These are phyloP conservation scores for Umimayanthus chanpuru DNA, from an alignment of 92 coral and sea anemone species.

Conservation along the genomic window DNA sequence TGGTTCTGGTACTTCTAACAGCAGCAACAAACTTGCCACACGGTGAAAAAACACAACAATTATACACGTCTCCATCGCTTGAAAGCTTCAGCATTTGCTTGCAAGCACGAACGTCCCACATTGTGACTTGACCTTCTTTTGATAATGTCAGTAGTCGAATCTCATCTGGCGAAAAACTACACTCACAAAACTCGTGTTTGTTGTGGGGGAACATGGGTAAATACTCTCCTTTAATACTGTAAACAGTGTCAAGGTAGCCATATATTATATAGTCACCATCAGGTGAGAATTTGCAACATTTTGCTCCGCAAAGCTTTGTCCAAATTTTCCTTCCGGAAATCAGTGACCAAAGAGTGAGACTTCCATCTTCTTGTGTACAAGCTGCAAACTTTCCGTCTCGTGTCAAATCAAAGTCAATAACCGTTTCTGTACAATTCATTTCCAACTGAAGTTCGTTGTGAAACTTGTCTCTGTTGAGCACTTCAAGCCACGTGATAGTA, in stretches of 20 bases:
- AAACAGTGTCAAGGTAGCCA: background rate
- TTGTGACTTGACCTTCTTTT: background rate
- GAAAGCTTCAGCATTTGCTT: background rate
- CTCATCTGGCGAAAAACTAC: slow-evolving; percentile 6
- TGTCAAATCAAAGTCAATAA: slow-evolving; percentile 51
- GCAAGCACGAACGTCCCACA: background rate
- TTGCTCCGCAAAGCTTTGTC: background rate
- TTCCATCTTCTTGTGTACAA: slow-evolving; percentile 57
- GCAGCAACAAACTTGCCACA: slow-evolving; percentile 9
- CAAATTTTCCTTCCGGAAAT: slow-evolving; percentile 48
- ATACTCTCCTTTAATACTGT: slow-evolving; percentile 3
- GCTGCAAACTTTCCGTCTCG: slow-evolving; percentile 39
- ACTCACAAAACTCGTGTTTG: background rate
- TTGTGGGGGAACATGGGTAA: background rate
- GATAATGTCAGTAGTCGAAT: background rate
- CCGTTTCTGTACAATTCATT: slow-evolving; percentile 40
- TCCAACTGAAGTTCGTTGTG: slow-evolving; percentile 50
- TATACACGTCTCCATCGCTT: background rate
- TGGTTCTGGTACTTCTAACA: background rate
- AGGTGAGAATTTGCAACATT: slow-evolving; percentile 9
- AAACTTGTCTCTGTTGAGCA: slow-evolving; percentile 42
- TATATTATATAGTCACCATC: background rate
- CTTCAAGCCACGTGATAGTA: slow-evolving; percentile 41
- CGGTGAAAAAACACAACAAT: background rate
- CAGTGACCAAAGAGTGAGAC: slow-evolving; percentile 56